Percentiles rank a stretch among this genome's conserved stretches.
Evolutionary conservation across 2,888 invertebrate species (phyloP).

Genomic region (Aporophyla nigra): DNA sequence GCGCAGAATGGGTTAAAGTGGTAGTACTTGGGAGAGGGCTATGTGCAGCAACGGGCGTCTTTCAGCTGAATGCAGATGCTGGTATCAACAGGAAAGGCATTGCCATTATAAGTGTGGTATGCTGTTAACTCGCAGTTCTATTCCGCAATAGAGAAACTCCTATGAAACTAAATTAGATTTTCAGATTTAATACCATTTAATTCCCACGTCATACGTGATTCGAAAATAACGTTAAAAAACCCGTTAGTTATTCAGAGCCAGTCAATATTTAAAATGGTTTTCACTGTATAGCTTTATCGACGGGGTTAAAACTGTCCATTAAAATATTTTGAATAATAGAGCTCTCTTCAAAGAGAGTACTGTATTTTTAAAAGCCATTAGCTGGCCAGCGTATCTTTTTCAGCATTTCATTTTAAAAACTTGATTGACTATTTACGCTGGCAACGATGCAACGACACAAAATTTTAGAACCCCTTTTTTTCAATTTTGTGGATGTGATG

Average conservation of each 20-base stretch:
- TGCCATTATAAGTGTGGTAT: no score
- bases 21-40: no score
- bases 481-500: conserved; percentile 4
- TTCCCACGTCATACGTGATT: conserved; percentile 25
- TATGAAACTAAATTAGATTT: conserved; percentile 8
- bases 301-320: conserved; percentile 74
- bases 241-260: conserved; percentile 41
- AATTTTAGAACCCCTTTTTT: not conserved
- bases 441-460: conserved; percentile 12
- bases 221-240: conserved; percentile 33
- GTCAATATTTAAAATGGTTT: conserved; percentile 68
- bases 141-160: not conserved
- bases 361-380: conserved; percentile 82
- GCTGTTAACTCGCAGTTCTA: not conserved
- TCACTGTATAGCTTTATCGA: conserved; percentile 58
- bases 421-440: conserved; percentile 70
- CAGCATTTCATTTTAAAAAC: conserved; percentile 68
- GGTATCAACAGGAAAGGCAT: no score
- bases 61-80: no score
- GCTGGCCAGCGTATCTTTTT: conserved; percentile 65
- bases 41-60: no score
- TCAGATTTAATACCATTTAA: conserved; percentile 2
- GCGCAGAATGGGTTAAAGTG: no score
- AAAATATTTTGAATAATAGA: conserved; percentile 81
- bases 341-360: conserved; percentile 71